phyloP scores from a whole-genome alignment of 2,888 invertebrate species.

The Vesta saturnalis region DNA sequence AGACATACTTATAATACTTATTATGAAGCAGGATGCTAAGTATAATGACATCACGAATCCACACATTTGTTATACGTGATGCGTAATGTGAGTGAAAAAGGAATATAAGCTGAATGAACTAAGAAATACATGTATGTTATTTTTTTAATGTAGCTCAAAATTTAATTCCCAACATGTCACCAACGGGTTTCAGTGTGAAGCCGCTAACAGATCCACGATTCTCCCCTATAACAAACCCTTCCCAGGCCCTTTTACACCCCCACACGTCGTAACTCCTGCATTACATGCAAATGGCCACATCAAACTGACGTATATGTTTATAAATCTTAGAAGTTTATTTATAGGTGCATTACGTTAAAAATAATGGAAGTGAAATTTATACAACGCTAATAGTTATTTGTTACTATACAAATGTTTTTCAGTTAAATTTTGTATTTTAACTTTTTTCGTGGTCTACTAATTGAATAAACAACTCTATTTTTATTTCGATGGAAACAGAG shows the following conservation, averaged over 20 bases:
- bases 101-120: not conserved
- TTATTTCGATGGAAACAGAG: no score
- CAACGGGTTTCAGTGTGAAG: conserved; percentile 41
- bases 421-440: no score
- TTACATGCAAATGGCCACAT: conserved; percentile 45
- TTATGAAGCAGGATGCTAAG: no score
- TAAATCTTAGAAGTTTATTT: conserved; percentile 39
- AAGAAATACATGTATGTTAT: not conserved
- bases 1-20: no score
- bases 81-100: not conserved
- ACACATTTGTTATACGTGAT: no score
- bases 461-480: no score
- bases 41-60: no score
- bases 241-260: conserved; percentile 38
- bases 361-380: conserved; percentile 2
- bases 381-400: no score
- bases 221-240: conserved; percentile 41
- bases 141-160: conserved; percentile 39
- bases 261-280: conserved; percentile 41
- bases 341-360: not conserved
- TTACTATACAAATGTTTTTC: no score
- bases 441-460: no score
- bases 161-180: conserved; percentile 43
- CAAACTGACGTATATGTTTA: conserved; percentile 41
- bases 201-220: conserved; percentile 41